Conservation (phyloP, 2,113 vertebrate genomes). For the Actenoides lindsayi region DNA sequence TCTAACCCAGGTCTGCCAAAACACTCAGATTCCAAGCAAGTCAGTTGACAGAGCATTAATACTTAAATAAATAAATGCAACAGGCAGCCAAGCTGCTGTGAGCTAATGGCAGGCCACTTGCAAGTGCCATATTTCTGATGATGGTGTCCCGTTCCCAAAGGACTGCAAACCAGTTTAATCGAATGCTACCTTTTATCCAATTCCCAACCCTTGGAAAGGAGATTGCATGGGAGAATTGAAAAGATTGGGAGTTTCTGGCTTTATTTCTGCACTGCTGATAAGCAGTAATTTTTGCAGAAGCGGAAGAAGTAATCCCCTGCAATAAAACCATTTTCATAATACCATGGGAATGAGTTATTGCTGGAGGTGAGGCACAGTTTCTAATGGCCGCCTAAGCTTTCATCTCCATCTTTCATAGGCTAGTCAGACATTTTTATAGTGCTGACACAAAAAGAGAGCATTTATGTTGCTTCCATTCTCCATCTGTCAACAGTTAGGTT, state of each 20-base stretch:
- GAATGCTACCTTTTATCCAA: constrained; percentile 74
- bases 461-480: constrained; percentile 74
- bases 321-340: constrained; percentile 81
- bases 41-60: constrained; percentile 5
- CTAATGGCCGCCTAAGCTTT: constrained; percentile 74
- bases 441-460: constrained; percentile 78
- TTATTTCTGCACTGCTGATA: constrained; percentile 76
- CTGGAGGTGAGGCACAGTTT: constrained; percentile 66
- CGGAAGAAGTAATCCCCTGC: constrained; percentile 71
- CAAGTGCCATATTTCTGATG: constrained; percentile 34
- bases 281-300: constrained; percentile 78
- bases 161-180: constrained; percentile 66
- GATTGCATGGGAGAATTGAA: constrained; percentile 59
- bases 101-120: constrained; percentile 43
- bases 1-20: constrained; percentile 20
- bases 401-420: constrained; percentile 78
- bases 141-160: constrained; percentile 61
- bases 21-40: constrained; percentile 9
- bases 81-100: constrained; percentile 30
- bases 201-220: constrained; percentile 64
- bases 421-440: constrained; percentile 77
- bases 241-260: constrained; percentile 68
- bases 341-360: constrained; percentile 75
- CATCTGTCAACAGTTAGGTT: constrained; percentile 80
- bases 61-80: constrained; percentile 56